Conservation (phyloP, 2,888 invertebrate genomes). For the Hartigia nigra region DNA sequence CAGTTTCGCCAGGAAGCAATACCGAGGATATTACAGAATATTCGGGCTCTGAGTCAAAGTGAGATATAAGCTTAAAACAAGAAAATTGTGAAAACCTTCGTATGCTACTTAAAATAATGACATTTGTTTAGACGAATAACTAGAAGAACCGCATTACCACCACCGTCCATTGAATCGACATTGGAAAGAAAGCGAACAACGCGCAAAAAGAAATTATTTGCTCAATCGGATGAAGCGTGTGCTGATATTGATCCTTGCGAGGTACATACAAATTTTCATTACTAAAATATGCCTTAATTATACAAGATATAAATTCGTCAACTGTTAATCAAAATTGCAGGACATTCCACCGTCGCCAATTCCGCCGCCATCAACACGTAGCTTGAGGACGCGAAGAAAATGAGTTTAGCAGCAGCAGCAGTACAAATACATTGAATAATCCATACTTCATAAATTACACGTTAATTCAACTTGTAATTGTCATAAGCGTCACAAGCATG, state of each 20-base stretch:
- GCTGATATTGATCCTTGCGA: constrained; percentile 47
- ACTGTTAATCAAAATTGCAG: constrained; percentile 18
- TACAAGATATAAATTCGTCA: not conserved
- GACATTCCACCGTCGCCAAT: constrained; percentile 24
- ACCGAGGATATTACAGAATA: constrained; percentile 38
- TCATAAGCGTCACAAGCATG: not conserved
- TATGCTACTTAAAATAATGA: not conserved
- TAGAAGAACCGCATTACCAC: constrained; percentile 28
- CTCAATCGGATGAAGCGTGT: constrained; percentile 38
- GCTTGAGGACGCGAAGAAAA: constrained; percentile 37
- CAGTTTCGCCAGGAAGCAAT: not conserved
- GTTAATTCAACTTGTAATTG: not conserved
- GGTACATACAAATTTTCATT: constrained; percentile 23
- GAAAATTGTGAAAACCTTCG: not conserved
- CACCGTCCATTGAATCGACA: constrained; percentile 22
- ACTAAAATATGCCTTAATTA: too few relatives aligned
- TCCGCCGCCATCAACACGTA: constrained; percentile 33
- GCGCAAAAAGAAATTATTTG: constrained; percentile 50
- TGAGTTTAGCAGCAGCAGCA: constrained; percentile 5
- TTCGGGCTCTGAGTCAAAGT: constrained; percentile 55
- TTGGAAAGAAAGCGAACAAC: constrained; percentile 32
- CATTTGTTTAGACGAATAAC: constrained; percentile 29
- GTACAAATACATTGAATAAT: constrained; percentile 2
- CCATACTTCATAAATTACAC: not conserved
- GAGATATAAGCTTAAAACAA: constrained; percentile 9